Conservation (phyloP, 2,113 vertebrate species). For the Pomatostomus ruficeps region DNA sequence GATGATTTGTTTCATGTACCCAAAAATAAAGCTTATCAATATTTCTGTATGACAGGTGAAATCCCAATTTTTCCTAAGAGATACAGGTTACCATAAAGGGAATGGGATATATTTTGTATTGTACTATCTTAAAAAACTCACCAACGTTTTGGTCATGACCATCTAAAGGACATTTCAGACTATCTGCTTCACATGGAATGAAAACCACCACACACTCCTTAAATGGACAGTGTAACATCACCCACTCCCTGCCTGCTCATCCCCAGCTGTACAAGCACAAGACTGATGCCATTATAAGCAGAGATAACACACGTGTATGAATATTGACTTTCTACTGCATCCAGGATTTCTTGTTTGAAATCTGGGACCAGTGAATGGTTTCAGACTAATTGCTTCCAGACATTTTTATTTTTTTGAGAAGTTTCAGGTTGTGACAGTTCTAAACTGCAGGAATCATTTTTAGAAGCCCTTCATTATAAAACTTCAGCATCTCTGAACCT, state of each 20-base stretch:
- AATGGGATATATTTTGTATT: background rate
- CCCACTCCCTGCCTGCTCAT: background rate
- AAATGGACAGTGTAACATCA: background rate
- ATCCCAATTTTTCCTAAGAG: background rate
- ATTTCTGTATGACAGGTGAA: background rate
- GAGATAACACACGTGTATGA: background rate
- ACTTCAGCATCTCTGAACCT: background rate
- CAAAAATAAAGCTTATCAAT: conserved; percentile 21
- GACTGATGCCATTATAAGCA: background rate
- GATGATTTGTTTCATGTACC: conserved; percentile 17
- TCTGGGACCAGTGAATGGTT: background rate
- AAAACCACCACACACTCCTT: background rate
- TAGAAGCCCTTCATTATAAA: background rate
- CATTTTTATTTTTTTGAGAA: background rate
- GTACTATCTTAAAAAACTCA: background rate
- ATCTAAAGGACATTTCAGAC: background rate
- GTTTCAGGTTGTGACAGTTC: background rate
- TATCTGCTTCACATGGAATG: background rate
- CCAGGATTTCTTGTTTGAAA: background rate
- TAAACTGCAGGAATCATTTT: background rate
- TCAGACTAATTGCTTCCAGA: background rate
- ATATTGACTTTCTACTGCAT: background rate
- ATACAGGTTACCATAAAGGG: background rate
- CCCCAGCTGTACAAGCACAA: background rate
- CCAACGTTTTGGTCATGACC: background rate